Percentiles rank a stretch among this genome's conserved stretches.
These are phyloP conservation scores for Xiphophorus birchmanni DNA, from an alignment of 2,797 vertebrate genomes.

Conservation along the genomic window DNA sequence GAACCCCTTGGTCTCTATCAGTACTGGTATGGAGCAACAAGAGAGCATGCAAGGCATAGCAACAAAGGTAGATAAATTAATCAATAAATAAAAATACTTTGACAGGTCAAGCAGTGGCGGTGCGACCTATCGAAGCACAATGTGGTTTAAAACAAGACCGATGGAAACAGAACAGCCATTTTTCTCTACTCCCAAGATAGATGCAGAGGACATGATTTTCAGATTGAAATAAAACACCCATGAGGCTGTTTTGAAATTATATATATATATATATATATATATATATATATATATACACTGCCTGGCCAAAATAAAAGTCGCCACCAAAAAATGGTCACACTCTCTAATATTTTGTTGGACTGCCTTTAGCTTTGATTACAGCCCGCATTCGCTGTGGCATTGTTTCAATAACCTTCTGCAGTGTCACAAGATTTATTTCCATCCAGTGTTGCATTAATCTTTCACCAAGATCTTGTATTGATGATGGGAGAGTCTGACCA, in stretches of 20 bases:
- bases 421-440: too few species aligned
- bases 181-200: neutral
- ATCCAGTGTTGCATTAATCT: too few species aligned
- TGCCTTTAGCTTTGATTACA: too few species aligned
- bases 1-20: slow-evolving; percentile 32
- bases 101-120: neutral
- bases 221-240: slow-evolving; percentile 6
- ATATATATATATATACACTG: too few species aligned
- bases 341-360: too few species aligned
- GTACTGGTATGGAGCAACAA: slow-evolving; percentile 6
- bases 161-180: slow-evolving; percentile 23
- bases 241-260: slow-evolving; percentile 5
- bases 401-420: too few species aligned
- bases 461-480: too few species aligned
- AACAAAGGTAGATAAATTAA: slow-evolving; percentile 20
- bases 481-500: too few species aligned
- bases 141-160: slow-evolving; percentile 12
- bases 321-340: too few species aligned
- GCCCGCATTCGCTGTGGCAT: too few species aligned
- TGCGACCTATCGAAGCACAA: slow-evolving; percentile 21
- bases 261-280: neutral
- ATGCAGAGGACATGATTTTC: slow-evolving; percentile 4
- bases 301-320: too few species aligned
- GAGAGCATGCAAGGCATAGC: slow-evolving; percentile 20
- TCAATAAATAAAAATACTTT: slow-evolving; percentile 9